Evolutionary conservation across 2,888 invertebrate species (phyloP), one percentile per base, ranked within the genome.

Genomic region (Drosophila phalerata): DNA sequence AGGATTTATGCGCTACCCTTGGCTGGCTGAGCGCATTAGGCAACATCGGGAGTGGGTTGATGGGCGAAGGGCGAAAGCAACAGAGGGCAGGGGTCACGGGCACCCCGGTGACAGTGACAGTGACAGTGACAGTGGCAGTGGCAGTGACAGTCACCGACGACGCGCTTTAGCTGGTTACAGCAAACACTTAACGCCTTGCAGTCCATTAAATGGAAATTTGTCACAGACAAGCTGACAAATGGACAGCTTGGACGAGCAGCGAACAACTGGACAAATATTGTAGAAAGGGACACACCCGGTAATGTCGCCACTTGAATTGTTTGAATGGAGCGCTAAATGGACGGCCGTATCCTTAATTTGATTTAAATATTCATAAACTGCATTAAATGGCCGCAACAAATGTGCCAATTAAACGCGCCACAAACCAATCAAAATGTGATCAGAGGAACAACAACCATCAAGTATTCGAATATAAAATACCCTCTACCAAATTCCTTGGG

Each of bases 341-440:
- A 73, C 77, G 73, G 71, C 74, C 68, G 81, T 53, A 55, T 66
- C 71, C 81, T 88, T 85, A 85, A 85, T 89, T 85, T 84, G 87
- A 89, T 89, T 89, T 85, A 89, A 85, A 85, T 87, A 85, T 85
- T 89, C 84, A 85, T 85, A 89, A 85, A 89, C 84, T 87, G 85
- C 85, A 89, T 84, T 86, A 74, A 88, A 86, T 73, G 87, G 72
- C 84, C 75, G 66, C 86, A 83, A 83, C 80, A 82, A 86, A 82
- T 86, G 81, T 69, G 72, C 68, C 70, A 87, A 78, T 75, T 79
- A 83, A 88, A 79, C 65, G 75, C 22, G 34, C 62, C 79, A 66
- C 75, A 69, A 62, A 79, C 79, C 69, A 76, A 76, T 76, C 79
- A 69, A 62, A 74, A 37, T 51, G 32, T 42, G 64, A 57, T 68